Evolutionary conservation across 2,888 invertebrate genomes (phyloP), one percentile per base, ranked within the genome.

Genomic region (Sarcophaga rosellei): DNA sequence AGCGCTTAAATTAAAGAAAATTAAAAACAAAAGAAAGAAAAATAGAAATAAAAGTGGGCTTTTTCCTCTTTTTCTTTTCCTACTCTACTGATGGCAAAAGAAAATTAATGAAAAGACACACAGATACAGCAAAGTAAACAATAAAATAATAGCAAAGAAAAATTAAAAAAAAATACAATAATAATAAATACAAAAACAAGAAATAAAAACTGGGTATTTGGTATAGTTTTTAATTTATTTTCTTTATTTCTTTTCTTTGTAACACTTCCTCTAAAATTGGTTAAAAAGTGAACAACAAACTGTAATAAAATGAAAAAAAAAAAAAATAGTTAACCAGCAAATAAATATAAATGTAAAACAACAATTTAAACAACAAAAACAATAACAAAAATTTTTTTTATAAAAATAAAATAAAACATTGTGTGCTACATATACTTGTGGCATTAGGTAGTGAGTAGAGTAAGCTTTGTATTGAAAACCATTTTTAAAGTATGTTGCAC

Each of bases 201-300:
- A 82, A 83, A 83, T 74, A 74, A 35, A 85, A 86, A 86, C 73
- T 86, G 83, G 83, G 86, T 86, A 86, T 83, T 83, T 83, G 86
- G 53, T 83, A 80, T 86, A 86, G 57, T 74, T 79, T 85, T 76
- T 66, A 35, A 35, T 35, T 35, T 35, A 35, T 35, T 35, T 35
- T 76, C 47, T 17, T 23, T 23, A 15, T 15, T 21, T 53, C 57
- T 53, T 59, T 85, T 85, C 81, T 63, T 83, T 86, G 86, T 80
- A 86, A 83, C 77, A 83, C 86, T 86, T 86, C 86, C 86, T 86
- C 83, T 86, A 83, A 86, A 86, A 83, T 86, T 83, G 80, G 83
- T 77, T 83, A 86, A 83, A 80, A 74, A 65, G 53, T 35, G 35
- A 10, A 35, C 53, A 72, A 78, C 62, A 78, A 73, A 76, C 59